Evolutionary conservation across 2,888 invertebrate species (phyloP), one percentile per base, ranked within the genome.

Genomic region (Teleogryllus oceanicus): DNA sequence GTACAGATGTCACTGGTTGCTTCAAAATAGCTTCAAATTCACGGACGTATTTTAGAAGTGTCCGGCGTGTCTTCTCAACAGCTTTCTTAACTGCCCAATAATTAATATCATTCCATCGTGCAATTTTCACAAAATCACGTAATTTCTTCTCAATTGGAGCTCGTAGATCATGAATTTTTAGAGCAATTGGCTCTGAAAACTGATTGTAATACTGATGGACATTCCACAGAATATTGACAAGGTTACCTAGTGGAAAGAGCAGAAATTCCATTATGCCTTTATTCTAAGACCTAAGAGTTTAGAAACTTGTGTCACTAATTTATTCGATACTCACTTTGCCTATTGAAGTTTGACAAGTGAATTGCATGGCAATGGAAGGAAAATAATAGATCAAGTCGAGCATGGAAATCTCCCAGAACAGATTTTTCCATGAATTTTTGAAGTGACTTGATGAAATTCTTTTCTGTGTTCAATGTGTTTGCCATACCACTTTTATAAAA

Each of bases 31-130:
- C 76, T 79, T 95, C 94, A 87, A 93, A 98, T 85, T 96, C 94
- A 84, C 94, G 94, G 50, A 96, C 92, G 85, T 94, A 93, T 86
- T 96, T 97, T 85, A 95, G 94, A 13, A 98, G 88, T 24, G 93
- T 94, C 82, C 94, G 92, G 85, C 98, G 97, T 0, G 96, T 94
- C 85, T 95, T 96, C 75, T 94, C 93, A 0, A 97, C 93, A 0
- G 96, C 94, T 83, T 94, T 94, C 84, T 95, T 96, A 80, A 99
- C 93, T 51, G 97, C 93, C 92, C 96, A 98, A 86, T 97, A 97
- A 85, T 94, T 98, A 18, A 96, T 91, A 85, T 99, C 98, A 84
- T 96, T 93, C 95, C 98, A 99, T 74, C 96, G 91, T 78, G 95
- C 95, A 80, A 99, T 98, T 87, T 98, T 97, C 1, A 99, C 94